Conservation (phyloP, 2,888 invertebrate genomes). For the Drosophila colorata region DNA sequence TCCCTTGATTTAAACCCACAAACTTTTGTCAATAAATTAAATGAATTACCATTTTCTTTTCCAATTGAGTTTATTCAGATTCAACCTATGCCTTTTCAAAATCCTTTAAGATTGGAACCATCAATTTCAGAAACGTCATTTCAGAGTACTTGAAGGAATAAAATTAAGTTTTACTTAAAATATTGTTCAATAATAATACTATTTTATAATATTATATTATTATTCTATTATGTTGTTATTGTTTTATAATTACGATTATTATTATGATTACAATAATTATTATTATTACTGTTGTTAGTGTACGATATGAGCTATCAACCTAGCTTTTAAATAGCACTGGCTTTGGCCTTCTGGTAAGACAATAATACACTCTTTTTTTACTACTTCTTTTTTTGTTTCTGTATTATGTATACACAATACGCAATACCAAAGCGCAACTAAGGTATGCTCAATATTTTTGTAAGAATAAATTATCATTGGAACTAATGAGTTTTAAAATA, state of each 20-base stretch:
- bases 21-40: constrained; percentile 55
- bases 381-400: no score
- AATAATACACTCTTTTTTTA: no score
- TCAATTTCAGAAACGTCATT: constrained; percentile 26
- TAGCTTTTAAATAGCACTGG: no score
- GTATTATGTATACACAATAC: no score
- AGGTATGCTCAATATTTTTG: no score
- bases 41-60: constrained; percentile 69
- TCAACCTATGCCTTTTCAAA: constrained; percentile 81
- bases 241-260: neutral
- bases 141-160: constrained; percentile 21
- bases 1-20: constrained; percentile 36
- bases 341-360: no score
- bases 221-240: neutral
- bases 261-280: neutral
- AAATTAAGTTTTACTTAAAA: neutral
- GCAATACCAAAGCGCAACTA: no score
- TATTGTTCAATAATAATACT: neutral
- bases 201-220: neutral
- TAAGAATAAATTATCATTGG: no score
- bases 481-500: no score
- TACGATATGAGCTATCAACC: no score
- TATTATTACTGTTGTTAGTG: no score
- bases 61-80: constrained; percentile 81
- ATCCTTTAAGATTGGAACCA: constrained; percentile 58